These are phyloP conservation scores for Saturnia pavonia DNA, from an alignment of 2,888 invertebrate genomes.

Conservation along the genomic window DNA sequence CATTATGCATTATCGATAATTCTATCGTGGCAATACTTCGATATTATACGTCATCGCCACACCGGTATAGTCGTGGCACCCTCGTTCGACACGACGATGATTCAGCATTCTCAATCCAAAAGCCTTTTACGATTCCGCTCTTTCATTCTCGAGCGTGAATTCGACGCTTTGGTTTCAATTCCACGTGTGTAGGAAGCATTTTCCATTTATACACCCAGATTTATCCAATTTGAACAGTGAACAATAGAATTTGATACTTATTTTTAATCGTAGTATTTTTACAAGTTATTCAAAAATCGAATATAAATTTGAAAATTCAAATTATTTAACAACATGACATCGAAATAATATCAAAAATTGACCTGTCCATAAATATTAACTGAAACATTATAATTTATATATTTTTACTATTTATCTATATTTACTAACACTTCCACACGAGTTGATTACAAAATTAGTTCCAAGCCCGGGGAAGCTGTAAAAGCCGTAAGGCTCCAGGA, in stretches of 20 bases:
- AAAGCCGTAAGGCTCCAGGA: too few relatives aligned
- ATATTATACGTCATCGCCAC: slow-evolving; percentile 71
- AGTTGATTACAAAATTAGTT: too few relatives aligned
- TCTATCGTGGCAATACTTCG: slow-evolving; percentile 50
- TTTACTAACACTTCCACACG: too few relatives aligned
- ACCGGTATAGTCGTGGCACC: slow-evolving; percentile 49
- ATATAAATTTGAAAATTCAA: background rate
- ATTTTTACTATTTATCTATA: too few relatives aligned
- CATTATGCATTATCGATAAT: slow-evolving; percentile 28
- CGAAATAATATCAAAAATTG: too few relatives aligned
- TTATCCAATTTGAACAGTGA: background rate
- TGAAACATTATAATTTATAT: too few relatives aligned
- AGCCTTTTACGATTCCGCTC: slow-evolving; percentile 74
- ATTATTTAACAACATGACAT: too few relatives aligned
- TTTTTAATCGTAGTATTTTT: too few relatives aligned
- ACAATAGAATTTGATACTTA: background rate
- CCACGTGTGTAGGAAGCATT: slow-evolving; percentile 41
- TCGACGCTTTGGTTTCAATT: slow-evolving; percentile 54
- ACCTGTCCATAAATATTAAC: too few relatives aligned
- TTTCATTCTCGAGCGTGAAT: slow-evolving; percentile 67
- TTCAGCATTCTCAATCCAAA: slow-evolving; percentile 78
- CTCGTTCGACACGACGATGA: slow-evolving; percentile 69
- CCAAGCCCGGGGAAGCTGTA: too few relatives aligned
- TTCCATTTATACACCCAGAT: slow-evolving; percentile 14
- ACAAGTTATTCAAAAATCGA: too few relatives aligned